phyloP scores from a whole-genome alignment of 2,888 invertebrate genomes.

The Smittia sp. region DNA sequence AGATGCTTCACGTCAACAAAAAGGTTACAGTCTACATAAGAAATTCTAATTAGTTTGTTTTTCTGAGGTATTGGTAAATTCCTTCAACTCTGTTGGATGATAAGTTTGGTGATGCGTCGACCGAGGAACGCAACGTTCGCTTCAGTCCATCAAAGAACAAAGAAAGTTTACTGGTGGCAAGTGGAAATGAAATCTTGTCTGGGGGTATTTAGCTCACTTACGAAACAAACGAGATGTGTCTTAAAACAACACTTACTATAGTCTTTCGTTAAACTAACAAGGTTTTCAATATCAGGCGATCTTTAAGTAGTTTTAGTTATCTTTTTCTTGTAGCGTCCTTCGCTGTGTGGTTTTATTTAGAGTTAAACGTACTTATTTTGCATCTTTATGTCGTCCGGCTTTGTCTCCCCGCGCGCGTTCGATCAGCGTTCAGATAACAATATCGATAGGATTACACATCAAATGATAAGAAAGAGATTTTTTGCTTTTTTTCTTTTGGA shows the following conservation, averaged over 20 bases:
- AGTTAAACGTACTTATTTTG: neutral
- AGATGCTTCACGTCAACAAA: too few species aligned
- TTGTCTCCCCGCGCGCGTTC: neutral
- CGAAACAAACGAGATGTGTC: neutral
- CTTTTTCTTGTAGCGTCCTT: slow-evolving; percentile 3
- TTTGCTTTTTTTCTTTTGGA: slow-evolving; percentile 4
- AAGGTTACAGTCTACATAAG: slow-evolving; percentile 9
- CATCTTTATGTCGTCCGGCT: neutral
- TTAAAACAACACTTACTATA: slow-evolving; percentile 11
- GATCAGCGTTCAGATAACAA: slow-evolving; percentile 17
- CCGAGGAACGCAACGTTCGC: too few species aligned
- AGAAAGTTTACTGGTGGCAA: slow-evolving; percentile 4
- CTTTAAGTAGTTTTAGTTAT: slow-evolving; percentile 14
- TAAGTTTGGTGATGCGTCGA: neutral
- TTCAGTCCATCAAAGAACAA: neutral
- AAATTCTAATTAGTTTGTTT: neutral
- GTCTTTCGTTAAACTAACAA: slow-evolving; percentile 13
- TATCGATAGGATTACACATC: slow-evolving; percentile 34
- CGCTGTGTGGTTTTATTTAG: neutral
- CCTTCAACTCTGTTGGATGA: neutral
- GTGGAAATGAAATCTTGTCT: neutral
- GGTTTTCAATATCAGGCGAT: slow-evolving; percentile 13
- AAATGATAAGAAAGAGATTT: slow-evolving; percentile 30
- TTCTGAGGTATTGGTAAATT: slow-evolving; percentile 18
- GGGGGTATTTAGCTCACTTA: neutral